A percentile compares a stretch with the other conserved stretches of the same genome.
phyloP scores from a whole-genome alignment of 2,888 invertebrate species.

The Lasioglossum calceatum region DNA sequence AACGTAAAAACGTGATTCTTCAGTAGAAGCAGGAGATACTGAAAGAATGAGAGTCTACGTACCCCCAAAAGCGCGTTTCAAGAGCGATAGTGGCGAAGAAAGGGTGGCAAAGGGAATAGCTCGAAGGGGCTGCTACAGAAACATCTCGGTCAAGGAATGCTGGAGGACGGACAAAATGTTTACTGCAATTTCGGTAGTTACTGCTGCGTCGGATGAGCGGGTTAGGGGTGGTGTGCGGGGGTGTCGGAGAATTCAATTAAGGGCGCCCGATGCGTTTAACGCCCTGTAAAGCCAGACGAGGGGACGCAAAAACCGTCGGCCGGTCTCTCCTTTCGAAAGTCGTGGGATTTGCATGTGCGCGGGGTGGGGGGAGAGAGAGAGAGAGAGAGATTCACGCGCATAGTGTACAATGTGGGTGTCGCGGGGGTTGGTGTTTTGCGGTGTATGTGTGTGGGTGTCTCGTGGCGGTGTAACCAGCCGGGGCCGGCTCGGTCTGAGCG shows the following conservation, averaged over 20 bases:
- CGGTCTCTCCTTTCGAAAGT: conserved; percentile 60
- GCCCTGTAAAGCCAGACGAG: conserved; percentile 64
- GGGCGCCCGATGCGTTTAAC: conserved; percentile 70
- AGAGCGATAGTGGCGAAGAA: neutral
- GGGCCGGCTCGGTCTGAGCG: conserved; percentile 19
- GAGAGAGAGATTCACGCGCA: neutral
- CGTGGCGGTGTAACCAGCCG: conserved; percentile 8
- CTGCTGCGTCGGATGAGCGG: neutral
- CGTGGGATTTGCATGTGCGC: conserved; percentile 60
- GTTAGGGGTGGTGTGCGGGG: neutral
- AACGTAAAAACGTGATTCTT: neutral
- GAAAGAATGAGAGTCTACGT: neutral
- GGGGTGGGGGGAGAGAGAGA: neutral
- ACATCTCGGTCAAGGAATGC: conserved; percentile 36
- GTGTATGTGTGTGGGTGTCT: neutral
- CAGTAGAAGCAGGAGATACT: neutral
- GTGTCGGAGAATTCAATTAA: conserved; percentile 69
- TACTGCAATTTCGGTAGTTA: conserved; percentile 53
- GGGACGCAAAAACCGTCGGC: conserved; percentile 62
- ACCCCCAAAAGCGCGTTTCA: too few species aligned
- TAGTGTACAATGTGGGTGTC: neutral
- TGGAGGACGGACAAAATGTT: conserved; percentile 48
- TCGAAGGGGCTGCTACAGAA: neutral
- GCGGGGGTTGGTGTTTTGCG: neutral
- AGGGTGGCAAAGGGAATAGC: neutral